Conservation (phyloP, 2,797 vertebrate species). For the Amblyraja radiata region DNA sequence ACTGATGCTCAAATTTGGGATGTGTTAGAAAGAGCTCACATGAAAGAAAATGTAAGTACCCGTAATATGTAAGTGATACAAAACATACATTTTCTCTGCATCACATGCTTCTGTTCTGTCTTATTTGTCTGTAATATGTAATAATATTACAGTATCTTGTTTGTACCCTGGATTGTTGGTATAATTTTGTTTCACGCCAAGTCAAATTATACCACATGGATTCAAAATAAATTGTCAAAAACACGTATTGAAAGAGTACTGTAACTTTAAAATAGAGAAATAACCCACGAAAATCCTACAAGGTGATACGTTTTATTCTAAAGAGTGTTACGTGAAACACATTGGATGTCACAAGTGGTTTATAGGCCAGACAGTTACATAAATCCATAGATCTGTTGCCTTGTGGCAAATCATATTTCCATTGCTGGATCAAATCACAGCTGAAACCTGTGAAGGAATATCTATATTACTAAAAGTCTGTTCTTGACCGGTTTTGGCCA, state of each 20-base stretch:
- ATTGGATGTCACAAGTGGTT: not conserved
- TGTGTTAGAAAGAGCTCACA: slow-evolving; percentile 68
- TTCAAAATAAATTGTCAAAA: not conserved
- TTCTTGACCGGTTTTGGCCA: no score
- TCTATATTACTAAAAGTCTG: no score
- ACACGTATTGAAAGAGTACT: not conserved
- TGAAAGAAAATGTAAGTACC: slow-evolving; percentile 64
- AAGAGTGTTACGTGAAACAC: not conserved
- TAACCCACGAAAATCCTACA: not conserved
- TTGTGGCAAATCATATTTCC: not conserved
- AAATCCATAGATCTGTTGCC: not conserved
- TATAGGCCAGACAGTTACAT: not conserved
- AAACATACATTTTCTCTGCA: not conserved
- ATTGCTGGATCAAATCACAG: not conserved
- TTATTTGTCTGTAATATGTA: not conserved
- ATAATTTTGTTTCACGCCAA: not conserved
- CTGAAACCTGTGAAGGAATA: not conserved
- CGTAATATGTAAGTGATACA: not conserved
- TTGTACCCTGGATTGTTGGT: not conserved
- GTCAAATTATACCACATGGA: not conserved
- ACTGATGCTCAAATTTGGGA: slow-evolving; percentile 73
- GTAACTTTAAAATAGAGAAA: not conserved
- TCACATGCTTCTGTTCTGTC: not conserved
- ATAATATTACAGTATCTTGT: not conserved
- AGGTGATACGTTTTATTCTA: not conserved